phyloP scores from a whole-genome alignment of 2,113 vertebrate species.

The Forbesichthys agassizii region DNA sequence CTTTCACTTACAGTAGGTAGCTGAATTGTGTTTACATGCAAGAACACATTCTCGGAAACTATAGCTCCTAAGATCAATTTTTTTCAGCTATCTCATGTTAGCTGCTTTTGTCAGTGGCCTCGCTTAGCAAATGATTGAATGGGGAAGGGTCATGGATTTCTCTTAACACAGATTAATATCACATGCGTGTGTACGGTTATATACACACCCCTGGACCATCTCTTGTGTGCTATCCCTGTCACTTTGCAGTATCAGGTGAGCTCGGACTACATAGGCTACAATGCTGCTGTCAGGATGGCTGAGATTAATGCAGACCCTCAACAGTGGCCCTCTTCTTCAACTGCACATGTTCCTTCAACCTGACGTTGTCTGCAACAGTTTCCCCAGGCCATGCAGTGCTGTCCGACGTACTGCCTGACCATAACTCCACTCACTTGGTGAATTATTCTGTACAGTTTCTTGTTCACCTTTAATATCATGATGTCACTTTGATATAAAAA shows the following conservation, averaged over 20 bases:
- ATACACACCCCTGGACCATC: slow-evolving; percentile 44
- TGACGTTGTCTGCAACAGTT: slow-evolving; percentile 13
- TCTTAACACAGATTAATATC: slow-evolving; percentile 45
- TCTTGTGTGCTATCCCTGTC: slow-evolving; percentile 42
- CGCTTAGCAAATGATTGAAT: slow-evolving; percentile 26
- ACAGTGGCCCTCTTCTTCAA: slow-evolving; percentile 15
- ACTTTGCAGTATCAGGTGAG: slow-evolving; percentile 63
- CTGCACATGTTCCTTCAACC: slow-evolving; percentile 37
- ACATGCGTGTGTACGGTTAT: slow-evolving; percentile 1
- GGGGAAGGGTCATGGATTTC: slow-evolving; percentile 17
- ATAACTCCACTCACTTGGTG: neutral
- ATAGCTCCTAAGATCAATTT: slow-evolving; percentile 34
- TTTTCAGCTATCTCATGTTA: slow-evolving; percentile 26
- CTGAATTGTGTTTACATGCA: slow-evolving; percentile 11
- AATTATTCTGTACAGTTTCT: neutral
- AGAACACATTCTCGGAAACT: slow-evolving; percentile 46
- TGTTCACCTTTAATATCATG: neutral
- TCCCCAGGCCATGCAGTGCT: slow-evolving; percentile 27
- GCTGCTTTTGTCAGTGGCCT: slow-evolving; percentile 28
- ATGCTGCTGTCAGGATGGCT: slow-evolving; percentile 64
- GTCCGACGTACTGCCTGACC: slow-evolving; percentile 9
- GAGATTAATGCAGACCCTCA: slow-evolving; percentile 64
- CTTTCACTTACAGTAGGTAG: slow-evolving; percentile 7
- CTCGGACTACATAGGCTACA: slow-evolving; percentile 68
- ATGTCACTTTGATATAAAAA: slow-evolving; percentile 1